Evolutionary conservation across 2,113 vertebrate species (phyloP).

Genomic region (Odocoileus virginianus): DNA sequence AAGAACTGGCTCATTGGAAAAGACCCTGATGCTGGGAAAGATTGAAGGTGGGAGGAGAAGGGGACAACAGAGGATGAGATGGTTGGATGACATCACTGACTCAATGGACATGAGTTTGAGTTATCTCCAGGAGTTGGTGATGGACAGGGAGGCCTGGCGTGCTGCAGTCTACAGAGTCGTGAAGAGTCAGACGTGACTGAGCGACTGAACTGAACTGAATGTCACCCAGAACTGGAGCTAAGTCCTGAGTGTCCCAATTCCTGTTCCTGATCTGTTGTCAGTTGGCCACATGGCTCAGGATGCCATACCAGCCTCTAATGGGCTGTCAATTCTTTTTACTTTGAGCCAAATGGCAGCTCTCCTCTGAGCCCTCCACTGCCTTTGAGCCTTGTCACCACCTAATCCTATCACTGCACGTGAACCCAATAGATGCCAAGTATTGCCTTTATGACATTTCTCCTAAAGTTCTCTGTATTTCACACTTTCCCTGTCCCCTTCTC

Average conservation of each 20-base stretch:
- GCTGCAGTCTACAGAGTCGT: not conserved
- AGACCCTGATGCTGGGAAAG: not conserved
- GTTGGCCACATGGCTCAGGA: not conserved
- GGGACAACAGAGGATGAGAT: not conserved
- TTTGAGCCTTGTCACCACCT: not conserved
- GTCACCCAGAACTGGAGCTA: not conserved
- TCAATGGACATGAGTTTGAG: not conserved
- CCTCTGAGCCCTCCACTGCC: not conserved
- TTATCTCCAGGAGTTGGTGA: not conserved
- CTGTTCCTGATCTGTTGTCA: not conserved
- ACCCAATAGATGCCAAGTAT: not conserved
- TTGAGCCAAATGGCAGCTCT: not conserved
- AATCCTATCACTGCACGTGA: not conserved
- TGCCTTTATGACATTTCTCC: not conserved
- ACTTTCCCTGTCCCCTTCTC: not conserved
- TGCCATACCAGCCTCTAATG: not conserved
- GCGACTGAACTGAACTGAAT: not conserved
- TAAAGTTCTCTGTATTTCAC: not conserved
- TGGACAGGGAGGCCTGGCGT: not conserved
- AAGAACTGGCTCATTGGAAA: not conserved
- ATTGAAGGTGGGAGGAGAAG: not conserved
- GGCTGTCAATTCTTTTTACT: not conserved
- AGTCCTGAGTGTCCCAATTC: not conserved
- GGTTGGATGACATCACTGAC: not conserved
- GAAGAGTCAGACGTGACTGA: accelerated